Evolutionary conservation across 2,797 vertebrate species (phyloP), one percentile per base, ranked within the genome.

Genomic region (Mustela erminea): DNA sequence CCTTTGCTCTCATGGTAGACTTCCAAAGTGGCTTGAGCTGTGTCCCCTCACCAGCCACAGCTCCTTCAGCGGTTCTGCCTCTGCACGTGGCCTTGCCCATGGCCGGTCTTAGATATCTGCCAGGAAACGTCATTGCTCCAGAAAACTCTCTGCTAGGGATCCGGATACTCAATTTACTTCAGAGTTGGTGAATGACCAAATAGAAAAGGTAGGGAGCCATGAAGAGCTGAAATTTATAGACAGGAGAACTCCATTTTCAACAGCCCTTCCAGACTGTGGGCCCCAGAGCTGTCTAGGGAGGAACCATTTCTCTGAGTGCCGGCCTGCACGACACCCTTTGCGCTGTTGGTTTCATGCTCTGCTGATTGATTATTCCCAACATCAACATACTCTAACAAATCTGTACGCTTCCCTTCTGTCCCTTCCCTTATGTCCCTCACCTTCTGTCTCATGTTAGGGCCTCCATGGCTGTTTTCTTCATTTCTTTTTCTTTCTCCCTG

Each of bases 401-500:
- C 41, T 82, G 0, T 52, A 3, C n/a, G 29, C 29, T 58, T 80
- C 12, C 52, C 38, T 78, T 95, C 43, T 38, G 27, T 49, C 81
- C 54, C 32, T 91, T 90, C 72, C 38, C 3, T 41, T 41, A 41
- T 4, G 1, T 83, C 49, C 54, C 38, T 41, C 5, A 0, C 27
- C 49, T 80, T 78, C 23, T 14, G 3, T 52, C 58, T 95, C 80
- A n/a, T 35, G 88, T 70, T 85, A 49, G 41, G 3, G 56, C 54
- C 43, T 60, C 29, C 0, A 5, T 21, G 20, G 75, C n/a, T 38
- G 15, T 64, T 80, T 60, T 74, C 43, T 88, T 85, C 5, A 6
- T 49, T 80, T 70, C 29, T 43, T 54, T 83, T 62, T 92, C 38
- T 94, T 62, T 91, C 3, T 43, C 8, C 58, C 29, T 89, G 29